Conservation (phyloP, 2,797 vertebrate species). For the Poecilia velifera region DNA sequence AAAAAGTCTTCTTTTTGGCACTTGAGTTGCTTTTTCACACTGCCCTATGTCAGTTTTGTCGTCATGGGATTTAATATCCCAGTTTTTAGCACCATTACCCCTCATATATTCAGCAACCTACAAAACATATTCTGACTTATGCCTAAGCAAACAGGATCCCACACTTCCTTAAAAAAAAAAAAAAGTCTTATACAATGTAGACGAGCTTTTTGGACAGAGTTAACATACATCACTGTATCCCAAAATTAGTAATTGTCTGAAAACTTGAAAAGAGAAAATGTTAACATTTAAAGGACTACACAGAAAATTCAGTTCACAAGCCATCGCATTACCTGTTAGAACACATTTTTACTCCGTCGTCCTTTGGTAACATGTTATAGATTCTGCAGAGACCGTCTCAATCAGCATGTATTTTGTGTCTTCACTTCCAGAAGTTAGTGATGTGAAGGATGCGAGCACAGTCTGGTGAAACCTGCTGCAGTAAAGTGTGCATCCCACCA, state of each 20-base stretch:
- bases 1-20: conserved; percentile 23
- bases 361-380: conserved; percentile 41
- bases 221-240: conserved; percentile 26
- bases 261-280: conserved; percentile 6
- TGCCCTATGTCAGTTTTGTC: conserved; percentile 19
- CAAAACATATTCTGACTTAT: conserved; percentile 16
- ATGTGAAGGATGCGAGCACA: conserved; percentile 25
- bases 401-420: conserved; percentile 41
- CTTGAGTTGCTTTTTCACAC: conserved; percentile 22
- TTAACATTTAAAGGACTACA: conserved; percentile 25
- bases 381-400: conserved; percentile 30
- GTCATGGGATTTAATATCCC: conserved; percentile 25
- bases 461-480: conserved; percentile 36
- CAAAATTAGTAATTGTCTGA: conserved; percentile 41
- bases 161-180: conserved; percentile 19
- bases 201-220: conserved; percentile 40
- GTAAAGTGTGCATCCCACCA: conserved; percentile 43
- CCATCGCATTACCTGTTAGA: conserved; percentile 37
- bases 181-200: background rate
- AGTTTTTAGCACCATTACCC: conserved; percentile 28
- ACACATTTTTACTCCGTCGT: conserved; percentile 43
- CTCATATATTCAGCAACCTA: background rate
- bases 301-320: conserved; percentile 2
- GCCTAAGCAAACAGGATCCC: conserved; percentile 2
- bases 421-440: conserved; percentile 44